A percentile compares a stretch with the other conserved stretches of the same genome.
phyloP scores from a whole-genome alignment of 1,140 invertebrate genomes.

The Cydia amplana region DNA sequence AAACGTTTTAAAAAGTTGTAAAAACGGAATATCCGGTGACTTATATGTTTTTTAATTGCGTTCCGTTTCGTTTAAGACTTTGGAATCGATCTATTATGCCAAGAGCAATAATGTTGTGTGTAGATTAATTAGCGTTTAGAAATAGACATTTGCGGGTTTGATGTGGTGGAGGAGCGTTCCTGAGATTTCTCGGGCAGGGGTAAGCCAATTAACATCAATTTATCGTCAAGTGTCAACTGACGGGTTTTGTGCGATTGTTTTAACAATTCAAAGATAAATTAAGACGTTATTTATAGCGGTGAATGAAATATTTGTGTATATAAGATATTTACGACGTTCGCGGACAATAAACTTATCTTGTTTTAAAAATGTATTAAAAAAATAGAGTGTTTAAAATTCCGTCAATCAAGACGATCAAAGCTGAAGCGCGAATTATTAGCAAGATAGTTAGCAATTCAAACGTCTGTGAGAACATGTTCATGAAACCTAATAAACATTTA shows the following conservation, averaged over 20 bases:
- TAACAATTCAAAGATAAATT: conserved; percentile 36
- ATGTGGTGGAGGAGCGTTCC: conserved; percentile 43
- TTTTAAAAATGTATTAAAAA: background rate
- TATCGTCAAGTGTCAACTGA: conserved; percentile 65
- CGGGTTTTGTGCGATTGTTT: conserved; percentile 40
- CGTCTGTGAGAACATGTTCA: conserved; percentile 10
- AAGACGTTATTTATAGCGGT: conserved; percentile 14
- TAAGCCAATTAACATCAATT: conserved; percentile 73
- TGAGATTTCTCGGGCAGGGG: conserved; percentile 46
- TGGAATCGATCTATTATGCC: conserved; percentile 51
- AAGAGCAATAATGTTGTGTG: conserved; percentile 48
- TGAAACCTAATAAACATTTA: conserved; percentile 12
- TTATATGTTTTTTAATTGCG: conserved; percentile 35
- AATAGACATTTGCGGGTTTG: conserved; percentile 45
- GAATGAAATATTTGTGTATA: conserved; percentile 32
- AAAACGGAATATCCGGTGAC: conserved; percentile 30
- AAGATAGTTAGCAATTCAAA: conserved; percentile 4
- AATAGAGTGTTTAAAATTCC: background rate
- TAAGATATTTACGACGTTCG: conserved; percentile 18
- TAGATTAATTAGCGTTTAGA: conserved; percentile 63
- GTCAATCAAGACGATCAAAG: conserved; percentile 11
- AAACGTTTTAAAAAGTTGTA: conserved; percentile 30
- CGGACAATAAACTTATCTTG: background rate
- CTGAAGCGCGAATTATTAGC: conserved; percentile 8
- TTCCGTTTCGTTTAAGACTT: conserved; percentile 33